Evolutionary conservation across 2,113 vertebrate genomes (phyloP).

Genomic region (Equus przewalskii): DNA sequence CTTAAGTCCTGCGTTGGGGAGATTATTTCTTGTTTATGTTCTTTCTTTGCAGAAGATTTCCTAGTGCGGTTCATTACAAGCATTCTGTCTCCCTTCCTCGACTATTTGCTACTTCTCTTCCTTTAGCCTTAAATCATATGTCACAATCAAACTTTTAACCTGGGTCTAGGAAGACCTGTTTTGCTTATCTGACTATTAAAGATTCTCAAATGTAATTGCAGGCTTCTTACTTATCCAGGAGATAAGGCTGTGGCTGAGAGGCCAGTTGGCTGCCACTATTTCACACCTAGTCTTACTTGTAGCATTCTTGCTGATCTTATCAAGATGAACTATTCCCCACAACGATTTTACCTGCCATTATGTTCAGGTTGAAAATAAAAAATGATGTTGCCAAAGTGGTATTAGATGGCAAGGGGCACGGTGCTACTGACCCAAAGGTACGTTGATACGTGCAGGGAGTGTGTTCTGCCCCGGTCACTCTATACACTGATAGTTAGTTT

Average conservation of each 20-base stretch:
- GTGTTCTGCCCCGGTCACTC: background rate
- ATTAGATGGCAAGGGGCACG: background rate
- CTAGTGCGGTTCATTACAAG: background rate
- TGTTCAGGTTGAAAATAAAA: constrained; percentile 9
- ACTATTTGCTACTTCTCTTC: background rate
- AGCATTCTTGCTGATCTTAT: background rate
- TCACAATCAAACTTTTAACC: background rate
- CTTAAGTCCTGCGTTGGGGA: background rate
- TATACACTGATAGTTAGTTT: background rate
- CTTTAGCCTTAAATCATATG: background rate
- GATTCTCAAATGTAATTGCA: constrained; percentile 27
- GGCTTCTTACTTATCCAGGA: background rate
- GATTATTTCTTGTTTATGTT: constrained; percentile 24
- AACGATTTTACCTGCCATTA: background rate
- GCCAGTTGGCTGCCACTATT: background rate
- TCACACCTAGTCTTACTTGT: background rate
- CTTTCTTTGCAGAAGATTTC: background rate
- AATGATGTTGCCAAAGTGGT: background rate
- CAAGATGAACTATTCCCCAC: background rate
- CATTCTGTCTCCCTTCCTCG: background rate
- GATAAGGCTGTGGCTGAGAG: background rate
- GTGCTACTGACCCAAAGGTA: background rate
- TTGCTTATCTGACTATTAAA: constrained; percentile 25
- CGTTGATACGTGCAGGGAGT: background rate
- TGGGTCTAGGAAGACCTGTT: background rate